Base-by-base conservation (phyloP, 2,888 invertebrate genomes). In the Heliconius ismenius region DNA sequence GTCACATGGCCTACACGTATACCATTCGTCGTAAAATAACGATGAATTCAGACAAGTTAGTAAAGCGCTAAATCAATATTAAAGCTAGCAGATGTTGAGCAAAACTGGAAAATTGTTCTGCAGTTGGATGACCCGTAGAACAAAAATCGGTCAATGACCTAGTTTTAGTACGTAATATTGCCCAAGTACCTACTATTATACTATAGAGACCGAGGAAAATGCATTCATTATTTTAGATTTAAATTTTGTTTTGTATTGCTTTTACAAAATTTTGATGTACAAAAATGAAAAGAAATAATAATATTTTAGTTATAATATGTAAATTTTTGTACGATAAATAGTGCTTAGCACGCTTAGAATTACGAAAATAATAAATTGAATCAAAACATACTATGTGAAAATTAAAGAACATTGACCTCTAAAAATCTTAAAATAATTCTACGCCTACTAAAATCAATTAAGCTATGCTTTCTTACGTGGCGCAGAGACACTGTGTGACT, bases 91-190 rank as follows among this genome's bases (percentile, higher is more conserved):
- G 24, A 62, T 62, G 26, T 62, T 62, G n/a, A 15, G 15, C 28
- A 9, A 28, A 63, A 28, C 7, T 18, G 18, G 3, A 15, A 62
- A 62, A 63, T 26, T 18, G 18, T 21, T 32, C 18, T 18, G 24
- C 65, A 67, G 65, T 67, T 67, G 36, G 54, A 70, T 54, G 32
- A 32, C 49, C 54, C n/a, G n/a, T 32, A 28, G 54, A 70, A 54
- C 49, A 54, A 54, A 70, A 69, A 70, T 70, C 32, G 54, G 54
- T 11, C 32, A 70, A 70, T 32, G 54, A 58, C 69, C 54, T 54
- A 54, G 32, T 58, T 70, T 32, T 54, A n/a, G 13, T 54, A 32
- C 54, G n/a, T 54, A 32, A 28, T 69, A 65, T 39, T n/a, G 36
- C 6, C 36, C 36, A 4, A 36, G 36, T 65, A 65, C 21, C 3